Conservation (phyloP, 2,113 vertebrate genomes). For the Platysternon megacephalum region DNA sequence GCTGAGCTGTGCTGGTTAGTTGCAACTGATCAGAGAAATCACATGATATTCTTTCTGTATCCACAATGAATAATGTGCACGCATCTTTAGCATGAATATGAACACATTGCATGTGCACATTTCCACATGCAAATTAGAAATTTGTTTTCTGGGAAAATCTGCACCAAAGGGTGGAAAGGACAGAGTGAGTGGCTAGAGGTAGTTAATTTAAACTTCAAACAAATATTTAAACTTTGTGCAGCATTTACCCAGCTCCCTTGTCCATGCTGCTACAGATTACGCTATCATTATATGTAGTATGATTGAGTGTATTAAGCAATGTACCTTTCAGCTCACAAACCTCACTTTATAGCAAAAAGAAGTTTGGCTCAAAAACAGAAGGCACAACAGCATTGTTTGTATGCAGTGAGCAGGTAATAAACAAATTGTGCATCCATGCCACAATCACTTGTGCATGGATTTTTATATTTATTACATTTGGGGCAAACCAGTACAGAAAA, state of each 20-base stretch:
- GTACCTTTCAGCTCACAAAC: not conserved
- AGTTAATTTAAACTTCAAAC: not conserved
- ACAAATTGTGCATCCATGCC: not conserved
- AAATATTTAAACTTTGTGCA: not conserved
- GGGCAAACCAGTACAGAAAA: not conserved
- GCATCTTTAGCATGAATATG: not conserved
- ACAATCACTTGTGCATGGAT: not conserved
- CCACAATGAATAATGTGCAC: not conserved
- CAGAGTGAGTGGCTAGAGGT: too few relatives aligned
- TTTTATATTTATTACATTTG: not conserved
- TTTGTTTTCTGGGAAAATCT: not conserved
- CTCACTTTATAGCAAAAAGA: not conserved
- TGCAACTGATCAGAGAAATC: conserved; percentile 18
- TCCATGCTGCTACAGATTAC: not conserved
- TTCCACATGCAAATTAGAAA: not conserved
- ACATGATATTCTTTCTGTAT: not conserved
- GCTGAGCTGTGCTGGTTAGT: not conserved
- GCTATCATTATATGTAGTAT: not conserved
- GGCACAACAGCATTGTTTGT: not conserved
- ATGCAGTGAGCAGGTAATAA: not conserved
- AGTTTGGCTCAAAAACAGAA: not conserved
- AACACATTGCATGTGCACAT: not conserved
- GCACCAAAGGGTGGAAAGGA: not conserved
- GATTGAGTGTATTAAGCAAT: not conserved
- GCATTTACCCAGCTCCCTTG: not conserved